phyloP scores from a whole-genome alignment of 2,888 invertebrate genomes.

The Rhodophaea formosa region DNA sequence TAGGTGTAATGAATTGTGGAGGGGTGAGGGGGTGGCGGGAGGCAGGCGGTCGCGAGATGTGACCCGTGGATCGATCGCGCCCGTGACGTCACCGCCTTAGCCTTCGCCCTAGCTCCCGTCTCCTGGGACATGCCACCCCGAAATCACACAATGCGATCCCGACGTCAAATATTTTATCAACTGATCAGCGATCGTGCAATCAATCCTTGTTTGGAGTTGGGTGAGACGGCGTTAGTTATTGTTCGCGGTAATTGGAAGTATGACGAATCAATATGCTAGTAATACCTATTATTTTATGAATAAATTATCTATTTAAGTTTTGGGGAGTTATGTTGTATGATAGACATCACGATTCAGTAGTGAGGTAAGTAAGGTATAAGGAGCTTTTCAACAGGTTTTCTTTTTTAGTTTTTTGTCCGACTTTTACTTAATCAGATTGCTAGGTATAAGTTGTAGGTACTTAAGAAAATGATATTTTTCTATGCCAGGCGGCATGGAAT shows the following conservation, averaged over 20 bases:
- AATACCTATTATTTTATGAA: background rate
- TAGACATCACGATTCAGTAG: too few species aligned
- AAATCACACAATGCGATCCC: slow-evolving; percentile 17
- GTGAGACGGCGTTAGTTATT: background rate
- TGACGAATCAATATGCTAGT: background rate
- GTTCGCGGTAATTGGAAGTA: slow-evolving; percentile 7
- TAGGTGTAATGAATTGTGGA: slow-evolving; percentile 25
- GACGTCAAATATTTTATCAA: slow-evolving; percentile 23
- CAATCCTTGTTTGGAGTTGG: slow-evolving; percentile 27
- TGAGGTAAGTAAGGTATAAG: too few species aligned
- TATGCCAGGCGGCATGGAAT: too few species aligned
- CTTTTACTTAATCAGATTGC: too few species aligned
- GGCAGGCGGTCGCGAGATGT: slow-evolving; percentile 39
- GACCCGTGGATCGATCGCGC: slow-evolving; percentile 58
- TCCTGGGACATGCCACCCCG: slow-evolving; percentile 26
- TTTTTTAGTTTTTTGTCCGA: too few species aligned
- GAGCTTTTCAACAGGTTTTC: too few species aligned
- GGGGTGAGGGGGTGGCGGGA: slow-evolving; percentile 29
- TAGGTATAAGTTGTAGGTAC: too few species aligned
- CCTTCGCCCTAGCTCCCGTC: slow-evolving; percentile 43
- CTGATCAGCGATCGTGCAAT: slow-evolving; percentile 17
- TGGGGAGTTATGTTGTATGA: too few species aligned
- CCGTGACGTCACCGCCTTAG: slow-evolving; percentile 74
- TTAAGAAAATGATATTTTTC: too few species aligned
- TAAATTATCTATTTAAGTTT: too few species aligned